Evolutionary conservation across 2,888 invertebrate species (phyloP).

Genomic region (Noctuana brunneofusca): DNA sequence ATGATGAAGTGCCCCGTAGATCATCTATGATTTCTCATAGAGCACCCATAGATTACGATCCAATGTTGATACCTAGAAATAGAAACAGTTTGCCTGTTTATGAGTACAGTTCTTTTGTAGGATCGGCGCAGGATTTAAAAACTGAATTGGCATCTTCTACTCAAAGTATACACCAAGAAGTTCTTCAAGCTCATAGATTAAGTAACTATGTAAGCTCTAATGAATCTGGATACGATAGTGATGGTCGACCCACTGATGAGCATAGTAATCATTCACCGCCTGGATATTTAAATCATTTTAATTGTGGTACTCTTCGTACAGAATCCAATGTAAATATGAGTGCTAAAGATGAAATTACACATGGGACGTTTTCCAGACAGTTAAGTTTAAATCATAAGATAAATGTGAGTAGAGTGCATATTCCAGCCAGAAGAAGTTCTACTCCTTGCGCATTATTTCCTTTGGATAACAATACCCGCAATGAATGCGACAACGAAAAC

Average conservation of each 20-base stretch:
- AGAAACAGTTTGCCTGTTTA: slow-evolving; percentile 79
- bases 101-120: slow-evolving; percentile 69
- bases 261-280: slow-evolving; percentile 81
- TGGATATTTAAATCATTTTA: slow-evolving; percentile 74
- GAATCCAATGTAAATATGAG: slow-evolving; percentile 41
- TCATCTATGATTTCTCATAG: slow-evolving; percentile 77
- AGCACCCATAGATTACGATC: slow-evolving; percentile 72
- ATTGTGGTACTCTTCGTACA: slow-evolving; percentile 55
- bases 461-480: slow-evolving; percentile 60
- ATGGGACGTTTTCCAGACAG: slow-evolving; percentile 69
- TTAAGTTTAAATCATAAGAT: slow-evolving; percentile 75
- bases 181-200: slow-evolving; percentile 84
- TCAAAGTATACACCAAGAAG: slow-evolving; percentile 83
- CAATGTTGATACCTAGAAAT: slow-evolving; percentile 77
- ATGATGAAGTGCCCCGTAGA: slow-evolving; percentile 66
- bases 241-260: slow-evolving; percentile 84
- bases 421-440: slow-evolving; percentile 72
- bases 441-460: slow-evolving; percentile 77
- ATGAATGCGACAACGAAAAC: slow-evolving; percentile 63
- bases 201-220: slow-evolving; percentile 91
- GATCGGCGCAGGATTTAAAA: slow-evolving; percentile 70
- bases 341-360: slow-evolving; percentile 55
- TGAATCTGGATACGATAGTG: slow-evolving; percentile 92
- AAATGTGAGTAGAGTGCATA: slow-evolving; percentile 68
- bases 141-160: slow-evolving; percentile 70